Evolutionary conservation across 2,888 invertebrate species (phyloP).

Genomic region (Carcina quercana): DNA sequence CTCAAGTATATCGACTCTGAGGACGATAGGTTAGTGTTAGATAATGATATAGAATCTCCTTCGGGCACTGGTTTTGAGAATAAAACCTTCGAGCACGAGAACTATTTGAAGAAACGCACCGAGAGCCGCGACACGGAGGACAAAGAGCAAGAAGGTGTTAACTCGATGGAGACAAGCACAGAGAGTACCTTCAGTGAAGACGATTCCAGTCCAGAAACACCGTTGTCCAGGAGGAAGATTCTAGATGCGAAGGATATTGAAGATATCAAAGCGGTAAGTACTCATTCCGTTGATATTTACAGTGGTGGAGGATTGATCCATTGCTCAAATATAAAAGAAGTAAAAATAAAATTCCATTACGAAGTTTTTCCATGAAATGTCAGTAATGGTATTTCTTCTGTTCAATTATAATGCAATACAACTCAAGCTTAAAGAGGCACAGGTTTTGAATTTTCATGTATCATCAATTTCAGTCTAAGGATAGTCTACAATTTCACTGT

Average conservation of each 20-base stretch:
- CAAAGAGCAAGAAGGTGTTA: constrained; percentile 41
- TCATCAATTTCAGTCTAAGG: no score
- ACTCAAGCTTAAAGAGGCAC: no score
- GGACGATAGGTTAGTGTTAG: constrained; percentile 44
- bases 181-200: constrained; percentile 64
- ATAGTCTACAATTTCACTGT: no score
- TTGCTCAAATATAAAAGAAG: no score
- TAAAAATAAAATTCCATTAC: no score
- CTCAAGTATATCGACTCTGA: constrained; percentile 57
- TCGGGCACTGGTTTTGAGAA: constrained; percentile 66
- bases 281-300: constrained; percentile 2
- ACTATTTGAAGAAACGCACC: constrained; percentile 58
- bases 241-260: constrained; percentile 51
- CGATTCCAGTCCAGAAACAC: constrained; percentile 56
- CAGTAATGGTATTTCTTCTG: no score
- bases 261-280: constrained; percentile 58
- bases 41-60: constrained; percentile 63
- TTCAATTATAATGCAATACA: no score
- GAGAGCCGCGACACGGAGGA: constrained; percentile 51
- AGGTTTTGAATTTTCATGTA: no score
- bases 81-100: constrained; percentile 65
- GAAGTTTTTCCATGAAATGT: no score
- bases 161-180: constrained; percentile 64
- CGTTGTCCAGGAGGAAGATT: constrained; percentile 47
- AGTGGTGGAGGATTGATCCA: background rate